Evolutionary conservation across 2,113 vertebrate genomes (phyloP), one percentile per base, ranked within the genome.

Genomic region (Psettodes erumei): DNA sequence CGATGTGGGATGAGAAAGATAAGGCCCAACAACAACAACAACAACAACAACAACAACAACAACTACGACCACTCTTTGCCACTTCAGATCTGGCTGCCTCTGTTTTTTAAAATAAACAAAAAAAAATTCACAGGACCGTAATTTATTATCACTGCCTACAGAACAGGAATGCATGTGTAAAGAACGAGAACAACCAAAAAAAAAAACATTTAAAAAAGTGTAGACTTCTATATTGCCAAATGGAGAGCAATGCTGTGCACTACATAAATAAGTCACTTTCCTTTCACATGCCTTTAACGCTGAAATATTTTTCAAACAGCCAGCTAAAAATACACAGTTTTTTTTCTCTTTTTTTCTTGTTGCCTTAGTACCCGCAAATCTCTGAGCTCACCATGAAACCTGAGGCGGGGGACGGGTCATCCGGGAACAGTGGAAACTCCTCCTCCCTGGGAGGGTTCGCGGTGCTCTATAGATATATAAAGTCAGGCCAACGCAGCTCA

Each of bases 381-480:
- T 81, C 28, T 90, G 79, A 78, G 78, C 71, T 87, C 79, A 88
- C 77, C 5, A 19, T 88, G 89, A 92, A 91, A 91, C 81, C n/a
- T 79, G 85, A 88, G 62, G n/a, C n/a, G 19, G 65, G 51, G 82
- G 90, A 67, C 66, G 89, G 82, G 77, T 78, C 83, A 74, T 91
- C 84, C 91, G 82, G 91, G 93, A 94, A 94, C 76, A 53, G 40
- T 72, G 82, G 85, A 86, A 90, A 90, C 86, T 62, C 86, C 88
- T 60, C n/a, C n/a, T 48, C 82, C 85, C 5, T 2, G 27, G 74
- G 68, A 50, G 58, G 42, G 35, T 8, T 71, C 16, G 10, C 0
- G 11, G 8, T 1, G n/a, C 8, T 8, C 5, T n/a, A 8, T 47
- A n/a, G n/a, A n/a, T n/a, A n/a, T 81, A 81, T 77, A 81, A 53